Evolutionary conservation across 2,797 vertebrate species (phyloP).

Genomic region (Hyperoplus lanceolatus): DNA sequence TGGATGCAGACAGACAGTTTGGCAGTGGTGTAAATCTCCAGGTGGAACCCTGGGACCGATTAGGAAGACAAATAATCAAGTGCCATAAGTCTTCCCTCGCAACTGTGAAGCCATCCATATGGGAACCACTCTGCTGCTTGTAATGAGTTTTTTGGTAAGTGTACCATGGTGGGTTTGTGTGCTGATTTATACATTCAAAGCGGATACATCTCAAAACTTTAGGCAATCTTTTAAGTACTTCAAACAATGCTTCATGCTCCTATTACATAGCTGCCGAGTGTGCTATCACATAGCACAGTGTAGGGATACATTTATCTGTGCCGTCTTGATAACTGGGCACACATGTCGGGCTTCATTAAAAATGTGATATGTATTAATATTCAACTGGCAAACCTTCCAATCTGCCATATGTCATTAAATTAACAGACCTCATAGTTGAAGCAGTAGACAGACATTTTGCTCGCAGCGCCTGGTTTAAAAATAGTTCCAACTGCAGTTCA

Average conservation of each 20-base stretch:
- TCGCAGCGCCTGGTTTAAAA: conserved; percentile 56
- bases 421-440: conserved; percentile 49
- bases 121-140: conserved; percentile 30
- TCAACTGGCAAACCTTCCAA: conserved; percentile 35
- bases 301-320: conserved; percentile 2
- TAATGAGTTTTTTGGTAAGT: conserved; percentile 37
- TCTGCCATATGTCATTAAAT: conserved; percentile 48
- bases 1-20: conserved; percentile 10
- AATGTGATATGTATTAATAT: background rate
- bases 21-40: conserved; percentile 32
- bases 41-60: conserved; percentile 48
- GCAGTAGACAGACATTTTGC: conserved; percentile 48
- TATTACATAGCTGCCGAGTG: background rate
- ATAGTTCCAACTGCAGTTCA: conserved; percentile 53
- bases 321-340: conserved; percentile 1
- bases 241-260: conserved; percentile 5
- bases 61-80: conserved; percentile 41
- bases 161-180: background rate
- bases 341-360: background rate
- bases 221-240: conserved; percentile 10
- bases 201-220: conserved; percentile 1
- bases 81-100: conserved; percentile 44
- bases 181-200: conserved; percentile 26
- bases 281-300: conserved; percentile 13
- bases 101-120: conserved; percentile 25